Base-by-base conservation (phyloP, 2,888 invertebrate genomes). In the Eupithecia tripunctaria region DNA sequence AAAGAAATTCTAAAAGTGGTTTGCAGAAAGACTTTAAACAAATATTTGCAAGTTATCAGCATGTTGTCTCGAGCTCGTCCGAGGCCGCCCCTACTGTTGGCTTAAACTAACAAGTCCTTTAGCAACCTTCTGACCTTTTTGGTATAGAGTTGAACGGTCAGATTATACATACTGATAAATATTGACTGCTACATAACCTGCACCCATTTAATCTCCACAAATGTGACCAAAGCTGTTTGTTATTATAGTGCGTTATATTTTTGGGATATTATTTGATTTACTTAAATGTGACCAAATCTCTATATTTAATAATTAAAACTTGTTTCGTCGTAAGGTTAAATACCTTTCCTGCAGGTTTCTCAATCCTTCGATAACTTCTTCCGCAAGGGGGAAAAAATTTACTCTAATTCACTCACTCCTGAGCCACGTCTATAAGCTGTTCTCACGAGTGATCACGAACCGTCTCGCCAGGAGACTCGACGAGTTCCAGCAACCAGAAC, bases 31-130 rank as follows among this genome's bases (percentile, higher is more conserved):
- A 29, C 60, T 27, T 56, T 14, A 29, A 72, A 65, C 68, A 68
- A 72, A 68, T 68, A 72, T 68, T 68, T 72, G 21, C 65, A 64
- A 43, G 65, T 41, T 64, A 59, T 72, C 65, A 65, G 68, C 59
- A 72, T 63, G 62, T 43, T 65, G 32, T 65, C 38, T 67, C 36
- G 36, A 67, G 56, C 56, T 29, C 59, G 63, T 21, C 21, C 62
- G 67, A 25, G 66, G 10, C 66, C 36, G 15, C 67, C 41, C 63
- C 38, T 68, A 14, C 64, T 68, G 64, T 64, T 21, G 25, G 29
- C 43, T 59, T 27, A 68, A 59, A 68, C 67, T 56, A 67, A 60
- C 32, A 62, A 47, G 51, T 60, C 56, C 51, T 62, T 29, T 68
- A 3, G 25, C 14, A 62, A 68, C n/a, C 68, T 69, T 60, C 2